Base-by-base conservation (phyloP, 2,113 vertebrate genomes). In the Verasper variegatus region DNA sequence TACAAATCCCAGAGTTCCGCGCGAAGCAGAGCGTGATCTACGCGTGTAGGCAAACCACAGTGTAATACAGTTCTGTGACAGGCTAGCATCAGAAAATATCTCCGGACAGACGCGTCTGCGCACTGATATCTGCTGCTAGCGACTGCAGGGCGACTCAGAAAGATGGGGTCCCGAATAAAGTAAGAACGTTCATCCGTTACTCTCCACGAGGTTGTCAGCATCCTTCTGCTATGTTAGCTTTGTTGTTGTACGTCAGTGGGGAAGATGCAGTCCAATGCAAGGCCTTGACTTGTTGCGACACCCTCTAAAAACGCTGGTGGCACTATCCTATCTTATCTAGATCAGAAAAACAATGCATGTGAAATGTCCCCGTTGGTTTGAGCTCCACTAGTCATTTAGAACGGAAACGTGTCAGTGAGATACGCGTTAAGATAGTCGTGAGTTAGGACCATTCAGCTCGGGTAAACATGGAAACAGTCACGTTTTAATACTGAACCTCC, bases 131-230 rank as follows among this genome's bases (percentile, higher is more conserved):
- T 47, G 51, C 72, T 61, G 65, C 51, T 55, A 58, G 64, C 71
- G 20, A 59, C 68, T 72, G 77, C 68, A 75, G 74, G 55, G 45
- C 47, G 67, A 82, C 64, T 23, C 18, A 35, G 26, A 66, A 90
- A 55, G 82, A 95, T 95, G 94, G 93, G 93, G 72, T 95, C 93
- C 86, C 86, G 94, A 61, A 91, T 95, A 80, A 95, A 91, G 94
- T 95, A 93, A 93, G 94, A 63, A 10, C 18, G 58, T 31, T 12
- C 58, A 5, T n/a, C 24, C 20, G 8, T 23, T 49, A 15, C 10
- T 52, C 47, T 49, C 14, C 24, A 27, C 0, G 20, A 52, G 45
- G 8, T 11, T 57, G 40, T 58, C 13, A 62, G 42, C 68, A 12
- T 24, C 13, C 31, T 3, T 31, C 31, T 59, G 72, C 23, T 27